Evolutionary conservation across 2,888 invertebrate genomes (phyloP).

Genomic region (Drosophila falleni): DNA sequence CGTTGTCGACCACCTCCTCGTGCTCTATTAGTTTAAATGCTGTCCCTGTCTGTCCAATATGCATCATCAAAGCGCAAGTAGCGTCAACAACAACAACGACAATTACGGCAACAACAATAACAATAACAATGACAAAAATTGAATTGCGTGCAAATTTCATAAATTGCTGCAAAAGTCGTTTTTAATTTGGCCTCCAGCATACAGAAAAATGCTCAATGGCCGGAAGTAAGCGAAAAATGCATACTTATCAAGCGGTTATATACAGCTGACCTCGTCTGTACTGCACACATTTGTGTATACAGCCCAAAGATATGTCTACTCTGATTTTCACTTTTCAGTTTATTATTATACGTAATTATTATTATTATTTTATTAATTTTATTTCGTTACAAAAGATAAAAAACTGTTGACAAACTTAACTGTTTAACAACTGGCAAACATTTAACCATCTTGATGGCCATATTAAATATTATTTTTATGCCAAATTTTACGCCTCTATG

Average conservation of each 20-base stretch:
- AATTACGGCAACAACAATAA: slow-evolving; percentile 25
- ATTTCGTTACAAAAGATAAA: not conserved
- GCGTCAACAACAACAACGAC: slow-evolving; percentile 30
- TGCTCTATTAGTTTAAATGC: slow-evolving; percentile 39
- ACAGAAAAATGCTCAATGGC: slow-evolving; percentile 51
- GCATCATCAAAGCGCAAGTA: slow-evolving; percentile 61
- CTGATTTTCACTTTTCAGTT: not conserved
- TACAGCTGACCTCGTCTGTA: slow-evolving; percentile 1
- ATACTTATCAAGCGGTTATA: not conserved
- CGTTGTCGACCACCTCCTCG: slow-evolving; percentile 4
- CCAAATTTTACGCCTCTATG: no score
- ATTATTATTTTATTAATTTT: not conserved
- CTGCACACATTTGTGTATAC: not conserved
- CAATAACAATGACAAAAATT: slow-evolving; percentile 59
- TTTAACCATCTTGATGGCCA: not conserved
- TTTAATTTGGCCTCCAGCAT: slow-evolving; percentile 57
- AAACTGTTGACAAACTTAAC: not conserved
- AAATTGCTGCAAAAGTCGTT: slow-evolving; percentile 71
- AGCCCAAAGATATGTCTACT: not conserved
- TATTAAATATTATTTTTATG: no score
- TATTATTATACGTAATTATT: not conserved
- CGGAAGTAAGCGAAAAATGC: slow-evolving; percentile 28
- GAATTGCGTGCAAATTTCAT: slow-evolving; percentile 75
- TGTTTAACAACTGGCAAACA: not conserved
- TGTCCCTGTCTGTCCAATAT: slow-evolving; percentile 17